Base-by-base conservation (phyloP, 2,113 vertebrate genomes). In the Boulengeromyrus knoepffleri region DNA sequence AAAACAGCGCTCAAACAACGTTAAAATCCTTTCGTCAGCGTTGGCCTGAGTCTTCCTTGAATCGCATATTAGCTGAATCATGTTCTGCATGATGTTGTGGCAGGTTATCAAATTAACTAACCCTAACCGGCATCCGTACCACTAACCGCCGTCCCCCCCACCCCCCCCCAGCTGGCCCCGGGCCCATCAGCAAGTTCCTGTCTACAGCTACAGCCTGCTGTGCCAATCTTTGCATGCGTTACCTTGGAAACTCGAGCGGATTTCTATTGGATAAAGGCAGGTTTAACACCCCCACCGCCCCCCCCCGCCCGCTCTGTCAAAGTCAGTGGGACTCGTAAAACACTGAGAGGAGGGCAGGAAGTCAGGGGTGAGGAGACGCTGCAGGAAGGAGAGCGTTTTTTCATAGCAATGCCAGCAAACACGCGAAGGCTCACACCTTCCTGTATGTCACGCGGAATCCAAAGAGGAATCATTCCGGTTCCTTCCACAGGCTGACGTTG, bases 231-330 rank as follows among this genome's bases (percentile, higher is more conserved):
- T 47, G 86, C 85, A 50, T 42, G 53, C 36, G 85, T 90, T 90
- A 53, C 89, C 85, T 90, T 80, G 89, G 89, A 87, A 90, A 88
- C 89, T 47, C 66, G 87, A 66, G 39, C 15, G 89, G 62, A 87
- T 88, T 88, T 80, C 85, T 56, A 62, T 39, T 88, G 15, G 88
- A 77, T 89, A 80, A 89, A 24, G 88, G 27, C 47, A 50, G 50
- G 80, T 89, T 50, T 89, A 89, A 89, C 88, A 45, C 36, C 17
- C 31, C 74, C 49, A 21, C 17, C 46, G 3, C 47, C 47, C n/a
- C 47, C 47, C n/a, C 62, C 13, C 10, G n/a, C n/a, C 62, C 1
- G 62, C 62, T 2, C 13, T 70, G 53, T 66, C 87, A 39, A 66
- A 46, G 39, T 47, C 49, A 50, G 21, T 52, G 19, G 27, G 27